A percentile compares a stretch with the other conserved stretches of the same genome.
Conservation (phyloP, 1,140 invertebrate species). For the Apis mellifera region Amel_HAv3.1 CM009940.2:3550501-3551000, state of each 20-base stretch:
- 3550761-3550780: not conserved
- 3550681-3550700: not conserved
- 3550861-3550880: not conserved
- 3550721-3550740: not conserved
- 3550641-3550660: constrained; percentile 18
- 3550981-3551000: too few species aligned
- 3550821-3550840: too few species aligned
- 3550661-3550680: not conserved
- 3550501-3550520: constrained; percentile 52
- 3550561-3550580: not conserved
- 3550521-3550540: constrained; percentile 58
- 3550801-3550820: too few species aligned
- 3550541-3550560: constrained; percentile 53
- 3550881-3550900: not conserved
- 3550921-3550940: not conserved
- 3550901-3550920: not conserved
- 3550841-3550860: too few species aligned
- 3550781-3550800: too few species aligned
- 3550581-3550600: not conserved
- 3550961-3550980: too few species aligned
- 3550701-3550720: not conserved
- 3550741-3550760: not conserved
- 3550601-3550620: constrained; percentile 17
- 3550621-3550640: constrained; percentile 17
- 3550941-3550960: too few species aligned